phyloP scores from a whole-genome alignment of 2,888 invertebrate species.

The Dasysyrphus albostriatus region DNA sequence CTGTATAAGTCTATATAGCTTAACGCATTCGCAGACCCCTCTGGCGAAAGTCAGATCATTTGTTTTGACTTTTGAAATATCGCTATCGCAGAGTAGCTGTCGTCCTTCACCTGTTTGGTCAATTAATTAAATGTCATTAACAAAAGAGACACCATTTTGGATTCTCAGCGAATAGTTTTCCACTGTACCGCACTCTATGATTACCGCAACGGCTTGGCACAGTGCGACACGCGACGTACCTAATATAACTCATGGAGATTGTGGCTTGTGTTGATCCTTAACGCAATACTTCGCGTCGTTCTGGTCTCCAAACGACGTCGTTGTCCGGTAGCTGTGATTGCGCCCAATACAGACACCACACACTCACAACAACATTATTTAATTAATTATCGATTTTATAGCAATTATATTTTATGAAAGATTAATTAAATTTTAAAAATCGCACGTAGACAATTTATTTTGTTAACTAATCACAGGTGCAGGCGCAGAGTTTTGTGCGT shows the following conservation, averaged over 20 bases:
- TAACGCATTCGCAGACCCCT: conserved; percentile 10
- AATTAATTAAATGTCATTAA: conserved; percentile 64
- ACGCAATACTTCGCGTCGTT: background rate
- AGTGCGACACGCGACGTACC: background rate
- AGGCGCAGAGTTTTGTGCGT: conserved; percentile 38
- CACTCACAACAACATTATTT: conserved; percentile 2
- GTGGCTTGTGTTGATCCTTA: conserved; percentile 37
- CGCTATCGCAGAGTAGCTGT: conserved; percentile 56
- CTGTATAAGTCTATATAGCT: background rate
- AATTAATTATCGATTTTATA: conserved; percentile 69
- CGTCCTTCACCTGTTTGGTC: conserved; percentile 70
- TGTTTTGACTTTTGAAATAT: conserved; percentile 61
- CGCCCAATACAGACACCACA: background rate
- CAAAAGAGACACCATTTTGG: conserved; percentile 42
- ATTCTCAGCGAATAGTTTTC: conserved; percentile 26
- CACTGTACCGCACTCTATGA: background rate
- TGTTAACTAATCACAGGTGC: conserved; percentile 62
- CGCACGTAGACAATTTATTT: conserved; percentile 59
- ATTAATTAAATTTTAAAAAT: conserved; percentile 67
- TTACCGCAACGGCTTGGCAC: background rate
- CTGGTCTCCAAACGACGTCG: background rate
- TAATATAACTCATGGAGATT: conserved; percentile 30
- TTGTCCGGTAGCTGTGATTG: background rate
- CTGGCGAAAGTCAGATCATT: conserved; percentile 68
- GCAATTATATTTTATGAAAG: conserved; percentile 63